Evolutionary conservation across 2,797 vertebrate species (phyloP).

Genomic region (Pseudomugil gertrudae): DNA sequence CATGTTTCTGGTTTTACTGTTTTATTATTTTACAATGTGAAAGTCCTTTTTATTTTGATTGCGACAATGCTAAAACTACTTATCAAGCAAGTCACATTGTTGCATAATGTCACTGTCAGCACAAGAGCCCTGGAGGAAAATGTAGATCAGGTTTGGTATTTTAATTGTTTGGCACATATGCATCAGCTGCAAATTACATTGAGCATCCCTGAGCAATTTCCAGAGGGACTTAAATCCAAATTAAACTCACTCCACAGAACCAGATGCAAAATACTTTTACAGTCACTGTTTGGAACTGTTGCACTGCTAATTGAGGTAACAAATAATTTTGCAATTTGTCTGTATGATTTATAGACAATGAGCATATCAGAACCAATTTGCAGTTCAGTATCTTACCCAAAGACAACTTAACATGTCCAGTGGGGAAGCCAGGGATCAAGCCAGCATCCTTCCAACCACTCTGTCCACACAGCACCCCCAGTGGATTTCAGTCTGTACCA

Average conservation of each 20-base stretch:
- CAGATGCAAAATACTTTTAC: background rate
- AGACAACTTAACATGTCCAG: background rate
- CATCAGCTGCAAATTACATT: constrained; percentile 8
- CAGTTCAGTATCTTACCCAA: background rate
- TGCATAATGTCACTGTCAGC: constrained; percentile 23
- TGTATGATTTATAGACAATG: background rate
- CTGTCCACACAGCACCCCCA: background rate
- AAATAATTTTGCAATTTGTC: background rate
- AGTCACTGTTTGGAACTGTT: background rate
- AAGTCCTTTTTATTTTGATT: background rate
- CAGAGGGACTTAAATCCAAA: constrained; percentile 20
- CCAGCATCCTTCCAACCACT: background rate
- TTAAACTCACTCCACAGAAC: constrained; percentile 2
- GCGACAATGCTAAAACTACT: constrained; percentile 3
- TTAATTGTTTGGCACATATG: constrained; percentile 23
- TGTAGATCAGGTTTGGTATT: constrained; percentile 17
- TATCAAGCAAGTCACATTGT: constrained; percentile 30
- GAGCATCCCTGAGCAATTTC: constrained; percentile 12
- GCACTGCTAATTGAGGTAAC: background rate
- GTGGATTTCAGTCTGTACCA: background rate
- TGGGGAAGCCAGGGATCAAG: background rate
- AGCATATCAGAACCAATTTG: background rate
- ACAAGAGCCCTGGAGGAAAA: constrained; percentile 24
- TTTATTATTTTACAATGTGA: background rate
- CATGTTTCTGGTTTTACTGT: background rate